phyloP scores from a whole-genome alignment of 2,888 invertebrate genomes.

The Papilio protenor region DNA sequence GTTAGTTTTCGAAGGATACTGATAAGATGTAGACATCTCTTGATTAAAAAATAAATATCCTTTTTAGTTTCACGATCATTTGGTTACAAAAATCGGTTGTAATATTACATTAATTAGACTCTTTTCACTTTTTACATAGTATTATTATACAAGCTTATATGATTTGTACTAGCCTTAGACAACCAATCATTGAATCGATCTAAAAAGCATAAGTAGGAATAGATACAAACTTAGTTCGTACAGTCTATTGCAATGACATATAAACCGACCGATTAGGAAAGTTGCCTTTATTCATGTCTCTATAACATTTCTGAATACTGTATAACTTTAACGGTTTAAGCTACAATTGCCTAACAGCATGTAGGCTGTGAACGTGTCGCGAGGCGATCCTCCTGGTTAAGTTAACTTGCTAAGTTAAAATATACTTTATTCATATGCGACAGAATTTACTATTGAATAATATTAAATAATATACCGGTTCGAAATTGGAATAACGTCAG shows the following conservation, averaged over 20 bases:
- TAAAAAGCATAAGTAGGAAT: slow-evolving; percentile 41
- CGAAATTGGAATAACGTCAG: slow-evolving; percentile 60
- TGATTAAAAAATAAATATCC: background rate
- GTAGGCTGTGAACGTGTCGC: slow-evolving; percentile 69
- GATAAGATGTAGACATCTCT: background rate
- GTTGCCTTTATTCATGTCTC: slow-evolving; percentile 40
- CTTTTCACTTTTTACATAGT: too few species aligned
- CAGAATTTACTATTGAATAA: slow-evolving; percentile 51
- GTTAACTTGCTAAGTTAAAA: slow-evolving; percentile 44
- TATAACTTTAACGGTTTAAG: slow-evolving; percentile 57
- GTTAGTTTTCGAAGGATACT: background rate
- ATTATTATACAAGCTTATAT: too few species aligned
- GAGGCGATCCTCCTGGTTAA: slow-evolving; percentile 64
- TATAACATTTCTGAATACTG: slow-evolving; percentile 48
- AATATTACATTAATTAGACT: too few species aligned
- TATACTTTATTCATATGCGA: slow-evolving; percentile 50
- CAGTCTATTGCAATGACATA: slow-evolving; percentile 63
- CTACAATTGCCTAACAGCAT: slow-evolving; percentile 74
- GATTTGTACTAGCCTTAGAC: slow-evolving; percentile 56
- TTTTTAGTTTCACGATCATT: too few species aligned
- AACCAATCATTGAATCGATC: slow-evolving; percentile 67
- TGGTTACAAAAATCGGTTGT: too few species aligned
- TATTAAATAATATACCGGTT: slow-evolving; percentile 57
- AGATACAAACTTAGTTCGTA: slow-evolving; percentile 65
- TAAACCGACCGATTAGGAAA: slow-evolving; percentile 53